A percentile compares a stretch with the other conserved stretches of the same genome.
Evolutionary conservation across 1,140 invertebrate genomes (phyloP).

Genomic region (Drosophila nikananu): DNA sequence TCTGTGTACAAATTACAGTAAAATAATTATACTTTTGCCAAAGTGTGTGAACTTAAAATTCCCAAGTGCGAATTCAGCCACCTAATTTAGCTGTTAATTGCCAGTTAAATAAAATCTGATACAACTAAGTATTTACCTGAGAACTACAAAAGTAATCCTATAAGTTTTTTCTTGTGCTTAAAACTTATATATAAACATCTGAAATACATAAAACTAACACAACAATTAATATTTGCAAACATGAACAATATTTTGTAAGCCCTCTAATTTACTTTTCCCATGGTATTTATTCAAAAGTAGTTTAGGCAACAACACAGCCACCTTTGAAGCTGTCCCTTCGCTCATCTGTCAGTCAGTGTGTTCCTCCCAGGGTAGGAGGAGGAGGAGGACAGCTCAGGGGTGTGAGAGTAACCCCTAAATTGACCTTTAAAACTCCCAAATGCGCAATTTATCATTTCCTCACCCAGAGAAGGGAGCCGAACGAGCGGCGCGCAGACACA

Average conservation of each 20-base stretch:
- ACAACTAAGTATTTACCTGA: too few relatives aligned
- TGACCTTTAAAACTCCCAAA: constrained; percentile 85
- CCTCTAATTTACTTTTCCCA: neutral
- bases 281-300: neutral
- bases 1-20: too few relatives aligned
- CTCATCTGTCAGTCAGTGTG: constrained; percentile 61
- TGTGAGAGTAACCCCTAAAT: constrained; percentile 78
- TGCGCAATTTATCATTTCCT: constrained; percentile 85
- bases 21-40: neutral
- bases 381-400: neutral
- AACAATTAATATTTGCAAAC: neutral
- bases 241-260: neutral
- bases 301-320: neutral
- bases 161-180: too few relatives aligned
- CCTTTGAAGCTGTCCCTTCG: neutral
- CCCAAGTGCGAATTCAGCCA: too few relatives aligned
- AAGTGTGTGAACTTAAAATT: neutral
- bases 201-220: neutral
- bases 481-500: constrained; percentile 3
- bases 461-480: constrained; percentile 44
- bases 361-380: constrained; percentile 4
- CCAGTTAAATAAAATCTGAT: too few relatives aligned
- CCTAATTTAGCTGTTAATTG: too few relatives aligned
- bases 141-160: too few relatives aligned
- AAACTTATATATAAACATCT: neutral